Conservation (phyloP, 2,113 vertebrate genomes). For the Rhizomys pruinosus region DNA sequence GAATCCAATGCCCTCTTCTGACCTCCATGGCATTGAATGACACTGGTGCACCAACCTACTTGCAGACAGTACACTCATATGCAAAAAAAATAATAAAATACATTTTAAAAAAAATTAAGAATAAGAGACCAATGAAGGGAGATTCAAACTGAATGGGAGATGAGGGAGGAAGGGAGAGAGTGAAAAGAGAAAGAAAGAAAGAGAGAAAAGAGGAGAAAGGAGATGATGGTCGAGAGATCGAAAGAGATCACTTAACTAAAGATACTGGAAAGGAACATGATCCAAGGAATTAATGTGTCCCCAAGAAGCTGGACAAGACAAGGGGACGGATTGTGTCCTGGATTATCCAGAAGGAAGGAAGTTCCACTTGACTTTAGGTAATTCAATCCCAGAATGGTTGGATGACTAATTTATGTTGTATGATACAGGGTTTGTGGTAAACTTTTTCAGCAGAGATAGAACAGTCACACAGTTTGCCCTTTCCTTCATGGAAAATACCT, state of each 20-base stretch:
- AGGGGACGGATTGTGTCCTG: background rate
- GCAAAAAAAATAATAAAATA: too few species aligned
- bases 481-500: background rate
- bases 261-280: background rate
- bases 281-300: rapidly evolving
- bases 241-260: background rate
- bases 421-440: background rate
- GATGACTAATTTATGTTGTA: background rate
- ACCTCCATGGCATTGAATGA: too few species aligned
- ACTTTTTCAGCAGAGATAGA: background rate
- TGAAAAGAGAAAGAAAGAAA: background rate
- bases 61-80: too few species aligned
- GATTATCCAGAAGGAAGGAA: background rate
- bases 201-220: too few species aligned
- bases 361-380: background rate
- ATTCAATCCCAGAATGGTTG: background rate
- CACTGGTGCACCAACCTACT: too few species aligned
- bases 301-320: background rate
- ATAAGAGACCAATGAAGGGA: too few species aligned
- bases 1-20: too few species aligned
- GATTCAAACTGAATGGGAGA: background rate
- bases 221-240: background rate
- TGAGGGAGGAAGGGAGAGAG: too few species aligned
- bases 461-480: background rate
- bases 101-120: background rate